Conservation (phyloP, 2,113 vertebrate genomes). For the Struthidea cinerea region DNA sequence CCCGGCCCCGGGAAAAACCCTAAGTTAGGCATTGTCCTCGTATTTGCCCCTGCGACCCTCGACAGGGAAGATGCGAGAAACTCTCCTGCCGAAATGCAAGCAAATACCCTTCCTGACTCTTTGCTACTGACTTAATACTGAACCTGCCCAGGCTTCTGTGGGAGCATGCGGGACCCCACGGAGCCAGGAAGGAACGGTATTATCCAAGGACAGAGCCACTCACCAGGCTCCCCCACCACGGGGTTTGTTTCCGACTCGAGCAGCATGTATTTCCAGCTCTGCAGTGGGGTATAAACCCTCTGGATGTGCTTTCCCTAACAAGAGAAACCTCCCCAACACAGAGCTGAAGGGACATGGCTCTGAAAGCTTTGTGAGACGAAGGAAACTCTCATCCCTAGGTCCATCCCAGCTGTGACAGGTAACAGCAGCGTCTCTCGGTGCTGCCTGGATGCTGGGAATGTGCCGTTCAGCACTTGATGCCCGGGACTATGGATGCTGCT, state of each 20-base stretch:
- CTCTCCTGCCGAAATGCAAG: too few relatives aligned
- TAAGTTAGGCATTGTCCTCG: too few relatives aligned
- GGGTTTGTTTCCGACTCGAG: neutral
- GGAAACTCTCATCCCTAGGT: fast-evolving
- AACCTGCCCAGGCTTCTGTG: too few relatives aligned
- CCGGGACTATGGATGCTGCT: fast-evolving
- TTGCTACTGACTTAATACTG: too few relatives aligned
- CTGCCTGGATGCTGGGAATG: neutral
- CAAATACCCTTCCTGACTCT: too few relatives aligned
- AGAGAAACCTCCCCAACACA: neutral
- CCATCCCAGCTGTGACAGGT: neutral
- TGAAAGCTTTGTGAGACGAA: neutral
- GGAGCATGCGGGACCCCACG: too few relatives aligned
- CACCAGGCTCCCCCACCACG: fast-evolving
- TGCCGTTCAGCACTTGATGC: fast-evolving
- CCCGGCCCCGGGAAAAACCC: too few relatives aligned
- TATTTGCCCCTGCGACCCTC: too few relatives aligned
- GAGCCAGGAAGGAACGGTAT: too few relatives aligned
- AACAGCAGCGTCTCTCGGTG: fast-evolving
- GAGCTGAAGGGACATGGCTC: neutral
- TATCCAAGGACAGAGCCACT: neutral
- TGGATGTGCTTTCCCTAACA: neutral
- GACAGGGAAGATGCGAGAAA: too few relatives aligned
- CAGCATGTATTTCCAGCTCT: neutral
- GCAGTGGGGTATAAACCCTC: neutral